Percentiles rank a stretch among this genome's conserved stretches.
Evolutionary conservation across 2,113 vertebrate species (phyloP).

Genomic region (Thryonomys swinderianus): DNA sequence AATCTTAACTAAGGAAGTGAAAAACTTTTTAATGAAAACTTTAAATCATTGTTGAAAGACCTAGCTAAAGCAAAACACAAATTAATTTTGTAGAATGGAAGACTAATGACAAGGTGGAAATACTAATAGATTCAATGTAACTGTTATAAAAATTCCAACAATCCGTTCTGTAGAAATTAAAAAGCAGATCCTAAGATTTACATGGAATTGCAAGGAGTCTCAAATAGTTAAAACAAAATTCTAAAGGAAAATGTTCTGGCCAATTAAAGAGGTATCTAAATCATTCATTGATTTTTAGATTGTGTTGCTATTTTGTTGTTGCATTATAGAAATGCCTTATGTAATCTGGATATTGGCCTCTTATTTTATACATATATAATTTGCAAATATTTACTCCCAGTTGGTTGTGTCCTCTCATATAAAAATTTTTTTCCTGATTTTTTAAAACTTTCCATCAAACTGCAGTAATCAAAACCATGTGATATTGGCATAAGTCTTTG

Average conservation of each 20-base stretch:
- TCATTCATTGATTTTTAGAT: not conserved
- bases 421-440: not conserved
- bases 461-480: not conserved
- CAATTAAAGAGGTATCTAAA: not conserved
- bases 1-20: not conserved
- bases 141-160: not conserved
- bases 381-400: not conserved
- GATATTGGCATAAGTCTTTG: not conserved
- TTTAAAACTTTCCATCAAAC: conserved; percentile 20
- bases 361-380: not conserved
- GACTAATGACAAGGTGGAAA: not conserved
- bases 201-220: not conserved
- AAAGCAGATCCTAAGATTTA: not conserved
- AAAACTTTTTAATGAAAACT: not conserved
- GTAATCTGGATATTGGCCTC: not conserved
- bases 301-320: not conserved
- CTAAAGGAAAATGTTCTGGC: not conserved
- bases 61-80: conserved; percentile 5
- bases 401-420: not conserved
- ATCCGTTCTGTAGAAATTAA: not conserved
- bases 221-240: not conserved
- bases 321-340: not conserved
- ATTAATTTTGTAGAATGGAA: not conserved
- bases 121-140: not conserved
- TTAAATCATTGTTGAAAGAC: not conserved